Base-by-base conservation (phyloP, 1,140 invertebrate genomes). In the Yoshiicerus persimilis region DNA sequence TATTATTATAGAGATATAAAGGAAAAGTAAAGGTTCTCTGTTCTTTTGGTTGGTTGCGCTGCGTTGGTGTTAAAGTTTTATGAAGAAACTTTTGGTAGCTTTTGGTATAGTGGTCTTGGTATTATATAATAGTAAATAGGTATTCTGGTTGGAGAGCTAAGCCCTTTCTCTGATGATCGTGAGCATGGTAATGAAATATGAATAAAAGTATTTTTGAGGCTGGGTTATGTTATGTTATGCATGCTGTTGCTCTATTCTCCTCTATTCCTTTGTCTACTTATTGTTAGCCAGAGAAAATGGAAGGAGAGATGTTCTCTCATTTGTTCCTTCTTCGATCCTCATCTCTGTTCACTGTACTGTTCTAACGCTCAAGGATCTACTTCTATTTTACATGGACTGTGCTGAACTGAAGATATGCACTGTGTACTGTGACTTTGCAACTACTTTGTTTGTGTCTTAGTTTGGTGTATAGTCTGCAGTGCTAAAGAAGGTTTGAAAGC, bases 161-260 rank as follows among this genome's bases (percentile, higher is more conserved):
- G 83, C 32, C 16, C 75, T 80, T 80, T 80, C 75, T 36, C 75
- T 47, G 36, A 84, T 83, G 27, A 84, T 84, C 83, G 83, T 84
- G 39, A 84, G 47, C 23, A 56, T 47, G 20, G 83, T 84, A 84
- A 84, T 84, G 83, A 84, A 84, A 84, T 84, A 84, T 84, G 83
- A 84, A 84, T 84, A 84, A 84, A 84, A 84, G 83, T 84, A 56
- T 84, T 47, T 47, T 84, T 84, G 83, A 84, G 83, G 83, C 32
- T 80, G 32, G 30, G 75, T 80, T 80, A 80, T 80, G 75, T 80
- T 70, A 38, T 80, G 75, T 80, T 80, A 38, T 34, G 75, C 30
- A 80, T 80, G 75, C 75, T 80, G 75, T 80, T 80, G 75, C 75
- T 80, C 32, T 38, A 80, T 80, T 80, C 75, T 80, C 13, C 11